A percentile compares a stretch with the other conserved stretches of the same genome.
Evolutionary conservation across 92 coral and sea anemone species (phyloP).

Genomic region (Epizoanthus fatuus): DNA sequence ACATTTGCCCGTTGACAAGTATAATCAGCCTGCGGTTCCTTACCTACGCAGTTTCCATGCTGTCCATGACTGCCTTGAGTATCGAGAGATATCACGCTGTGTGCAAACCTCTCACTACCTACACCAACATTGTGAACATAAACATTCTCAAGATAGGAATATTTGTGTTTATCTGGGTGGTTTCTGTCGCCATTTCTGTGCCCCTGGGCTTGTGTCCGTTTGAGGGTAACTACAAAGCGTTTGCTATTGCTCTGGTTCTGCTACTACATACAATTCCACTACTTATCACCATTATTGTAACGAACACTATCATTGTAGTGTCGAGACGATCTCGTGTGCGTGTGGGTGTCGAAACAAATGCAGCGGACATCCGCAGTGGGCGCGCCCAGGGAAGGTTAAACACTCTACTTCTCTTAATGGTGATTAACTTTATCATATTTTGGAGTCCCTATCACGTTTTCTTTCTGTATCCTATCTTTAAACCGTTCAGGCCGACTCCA

Average conservation of each 20-base stretch:
- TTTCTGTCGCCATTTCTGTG: constrained; percentile 42
- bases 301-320: constrained; percentile 37
- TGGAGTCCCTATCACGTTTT: constrained; percentile 64
- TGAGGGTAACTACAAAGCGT: constrained; percentile 28
- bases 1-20: constrained; percentile 41
- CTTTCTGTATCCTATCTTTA: constrained; percentile 21
- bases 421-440: constrained; percentile 24
- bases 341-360: constrained; percentile 5
- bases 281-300: background rate
- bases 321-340: constrained; percentile 41
- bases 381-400: constrained; percentile 27
- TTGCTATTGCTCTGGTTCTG: constrained; percentile 29
- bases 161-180: constrained; percentile 46
- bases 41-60: constrained; percentile 51
- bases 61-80: constrained; percentile 54
- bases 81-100: constrained; percentile 44
- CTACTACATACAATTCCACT: constrained; percentile 57
- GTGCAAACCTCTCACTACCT: constrained; percentile 4
- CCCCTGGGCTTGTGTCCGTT: constrained; percentile 53
- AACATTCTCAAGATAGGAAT: constrained; percentile 41
- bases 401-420: constrained; percentile 30
- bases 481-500: background rate
- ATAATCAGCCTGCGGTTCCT: constrained; percentile 43
- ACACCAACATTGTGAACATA: constrained; percentile 22
- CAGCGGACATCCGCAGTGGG: background rate